These are phyloP conservation scores for Podilymbus podiceps DNA, from an alignment of 2,113 vertebrate genomes.

Conservation along the genomic window DNA sequence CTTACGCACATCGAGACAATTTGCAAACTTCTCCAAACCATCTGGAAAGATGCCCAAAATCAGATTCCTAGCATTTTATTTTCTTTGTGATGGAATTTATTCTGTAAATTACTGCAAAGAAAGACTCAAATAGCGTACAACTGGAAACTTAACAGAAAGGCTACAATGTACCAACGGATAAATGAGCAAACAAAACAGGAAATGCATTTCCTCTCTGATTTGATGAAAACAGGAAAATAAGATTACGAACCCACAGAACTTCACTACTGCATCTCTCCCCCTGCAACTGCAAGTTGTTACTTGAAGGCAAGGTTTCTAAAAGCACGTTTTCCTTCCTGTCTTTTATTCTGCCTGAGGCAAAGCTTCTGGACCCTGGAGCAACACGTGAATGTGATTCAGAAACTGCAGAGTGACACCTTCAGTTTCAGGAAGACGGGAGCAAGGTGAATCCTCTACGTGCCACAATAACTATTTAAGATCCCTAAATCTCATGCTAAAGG, in stretches of 20 bases:
- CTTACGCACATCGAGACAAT: background rate
- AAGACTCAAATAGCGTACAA: background rate
- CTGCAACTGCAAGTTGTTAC: background rate
- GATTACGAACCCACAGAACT: background rate
- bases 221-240: background rate
- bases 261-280: background rate
- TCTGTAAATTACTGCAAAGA: background rate
- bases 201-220: background rate
- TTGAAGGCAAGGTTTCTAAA: background rate
- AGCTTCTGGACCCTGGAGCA: background rate
- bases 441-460: background rate
- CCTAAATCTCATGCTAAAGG: background rate
- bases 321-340: background rate
- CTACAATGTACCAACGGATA: background rate
- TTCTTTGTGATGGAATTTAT: background rate
- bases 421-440: background rate
- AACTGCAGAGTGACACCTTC: background rate
- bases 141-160: background rate
- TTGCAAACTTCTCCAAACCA: background rate
- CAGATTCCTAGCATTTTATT: background rate
- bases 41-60: background rate
- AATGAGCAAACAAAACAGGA: background rate
- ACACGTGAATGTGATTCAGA: background rate
- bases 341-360: background rate
- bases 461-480: background rate